A percentile compares a stretch with the other conserved stretches of the same genome.
Conservation (phyloP, 2,113 vertebrate species). For the Galeopterus variegatus region DNA sequence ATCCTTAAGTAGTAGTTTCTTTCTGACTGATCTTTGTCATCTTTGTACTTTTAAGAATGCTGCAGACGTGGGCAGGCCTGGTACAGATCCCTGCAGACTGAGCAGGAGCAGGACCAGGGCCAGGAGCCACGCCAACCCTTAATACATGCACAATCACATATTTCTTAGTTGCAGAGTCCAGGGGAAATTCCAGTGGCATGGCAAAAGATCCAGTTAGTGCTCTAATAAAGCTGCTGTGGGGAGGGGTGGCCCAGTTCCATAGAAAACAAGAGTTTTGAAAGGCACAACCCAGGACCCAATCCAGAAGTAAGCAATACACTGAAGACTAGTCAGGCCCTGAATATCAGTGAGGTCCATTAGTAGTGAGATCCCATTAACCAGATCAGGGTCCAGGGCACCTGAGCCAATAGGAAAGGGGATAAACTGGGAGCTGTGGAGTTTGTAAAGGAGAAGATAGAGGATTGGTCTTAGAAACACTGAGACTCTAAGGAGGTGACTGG, state of each 20-base stretch:
- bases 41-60: neutral
- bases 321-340: neutral
- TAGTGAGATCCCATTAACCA: neutral
- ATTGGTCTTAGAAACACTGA: neutral
- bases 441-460: neutral
- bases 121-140: neutral
- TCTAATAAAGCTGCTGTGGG: neutral
- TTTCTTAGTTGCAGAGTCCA: neutral
- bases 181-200: neutral
- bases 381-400: neutral
- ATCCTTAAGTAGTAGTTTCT: neutral
- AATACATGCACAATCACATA: neutral
- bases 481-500: neutral
- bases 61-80: neutral
- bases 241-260: neutral
- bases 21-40: neutral
- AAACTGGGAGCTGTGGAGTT: neutral
- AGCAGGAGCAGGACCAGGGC: neutral
- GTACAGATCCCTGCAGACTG: neutral
- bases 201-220: neutral
- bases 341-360: neutral
- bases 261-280: neutral
- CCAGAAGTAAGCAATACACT: fast-evolving
- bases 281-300: neutral
- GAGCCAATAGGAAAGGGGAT: neutral